Percentiles rank a stretch among this genome's conserved stretches.
phyloP scores from a whole-genome alignment of 2,888 invertebrate genomes.

The Andrena flavipes region DNA sequence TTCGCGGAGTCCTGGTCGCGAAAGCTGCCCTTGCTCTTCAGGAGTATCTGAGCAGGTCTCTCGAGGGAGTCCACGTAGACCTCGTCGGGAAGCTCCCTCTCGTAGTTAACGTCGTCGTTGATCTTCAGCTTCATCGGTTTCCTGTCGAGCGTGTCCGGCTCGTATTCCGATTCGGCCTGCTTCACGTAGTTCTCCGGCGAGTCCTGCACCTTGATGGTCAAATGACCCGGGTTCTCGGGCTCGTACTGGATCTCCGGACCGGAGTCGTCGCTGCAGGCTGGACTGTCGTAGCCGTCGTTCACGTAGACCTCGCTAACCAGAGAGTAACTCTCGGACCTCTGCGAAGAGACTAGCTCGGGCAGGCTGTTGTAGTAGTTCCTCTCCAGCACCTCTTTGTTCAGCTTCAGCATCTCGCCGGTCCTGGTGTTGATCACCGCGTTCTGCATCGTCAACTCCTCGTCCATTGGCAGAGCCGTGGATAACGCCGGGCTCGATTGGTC shows the following conservation, averaged over 20 bases:
- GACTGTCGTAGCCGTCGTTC: slow-evolving; percentile 89
- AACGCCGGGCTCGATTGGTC: slow-evolving; percentile 90
- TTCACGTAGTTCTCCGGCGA: slow-evolving; percentile 91
- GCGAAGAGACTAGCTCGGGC: slow-evolving; percentile 84
- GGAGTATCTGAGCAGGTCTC: slow-evolving; percentile 87
- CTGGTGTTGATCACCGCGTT: slow-evolving; percentile 90
- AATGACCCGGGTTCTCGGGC: slow-evolving; percentile 90
- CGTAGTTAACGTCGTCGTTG: slow-evolving; percentile 80
- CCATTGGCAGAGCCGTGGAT: slow-evolving; percentile 91
- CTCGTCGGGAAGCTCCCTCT: slow-evolving; percentile 82
- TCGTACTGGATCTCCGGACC: slow-evolving; percentile 87
- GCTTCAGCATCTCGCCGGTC: slow-evolving; percentile 86
- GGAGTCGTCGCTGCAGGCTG: slow-evolving; percentile 85
- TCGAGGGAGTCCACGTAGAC: slow-evolving; percentile 87
- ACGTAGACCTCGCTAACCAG: slow-evolving; percentile 92
- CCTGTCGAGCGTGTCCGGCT: slow-evolving; percentile 94
- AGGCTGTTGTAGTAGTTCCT: slow-evolving; percentile 83
- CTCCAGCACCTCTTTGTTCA: slow-evolving; percentile 72
- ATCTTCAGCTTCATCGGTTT: slow-evolving; percentile 88
- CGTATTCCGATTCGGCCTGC: slow-evolving; percentile 92
- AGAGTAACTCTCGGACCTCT: slow-evolving; percentile 87
- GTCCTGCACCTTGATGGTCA: slow-evolving; percentile 94
- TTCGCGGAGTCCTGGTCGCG: slow-evolving; percentile 85
- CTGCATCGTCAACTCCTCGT: slow-evolving; percentile 92
- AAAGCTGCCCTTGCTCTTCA: slow-evolving; percentile 90